Conservation (phyloP, 1,140 invertebrate genomes). For the Drosophila teissieri region DNA sequence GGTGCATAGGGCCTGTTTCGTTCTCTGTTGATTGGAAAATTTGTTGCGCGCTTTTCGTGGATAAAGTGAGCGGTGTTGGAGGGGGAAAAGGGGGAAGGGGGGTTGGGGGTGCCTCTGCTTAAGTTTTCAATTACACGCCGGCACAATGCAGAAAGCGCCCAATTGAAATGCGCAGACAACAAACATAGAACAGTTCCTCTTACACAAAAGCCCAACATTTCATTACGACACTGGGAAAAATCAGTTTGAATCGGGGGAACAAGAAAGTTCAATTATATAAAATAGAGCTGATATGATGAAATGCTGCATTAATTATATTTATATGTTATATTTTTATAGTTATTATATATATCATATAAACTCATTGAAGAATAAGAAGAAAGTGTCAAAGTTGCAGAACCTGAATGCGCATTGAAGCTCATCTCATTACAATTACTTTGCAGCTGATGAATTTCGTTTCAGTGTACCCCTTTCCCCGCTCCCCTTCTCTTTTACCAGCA, state of each 20-base stretch:
- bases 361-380: too few species aligned
- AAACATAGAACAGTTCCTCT: conserved; percentile 29
- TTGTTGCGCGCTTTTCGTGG: conserved; percentile 48
- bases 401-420: too few species aligned
- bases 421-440: not conserved
- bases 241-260: not conserved
- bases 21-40: conserved; percentile 64
- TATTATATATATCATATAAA: too few species aligned
- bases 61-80: not conserved
- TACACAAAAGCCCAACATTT: not conserved
- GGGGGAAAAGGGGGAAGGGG: not conserved
- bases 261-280: not conserved
- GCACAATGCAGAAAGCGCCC: conserved; percentile 60
- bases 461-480: not conserved
- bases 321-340: not conserved
- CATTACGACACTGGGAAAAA: conserved; percentile 3
- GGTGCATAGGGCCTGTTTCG: conserved; percentile 31
- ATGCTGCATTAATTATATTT: too few species aligned
- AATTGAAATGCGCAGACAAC: conserved; percentile 76
- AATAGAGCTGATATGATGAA: not conserved
- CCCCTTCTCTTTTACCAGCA: conserved; percentile 23
- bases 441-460: not conserved
- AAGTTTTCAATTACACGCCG: conserved; percentile 76
- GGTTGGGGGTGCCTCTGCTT: conserved; percentile 38
- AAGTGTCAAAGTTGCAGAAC: too few species aligned